Base-by-base conservation (phyloP, 2,113 vertebrate species). In the Mola mola region DNA sequence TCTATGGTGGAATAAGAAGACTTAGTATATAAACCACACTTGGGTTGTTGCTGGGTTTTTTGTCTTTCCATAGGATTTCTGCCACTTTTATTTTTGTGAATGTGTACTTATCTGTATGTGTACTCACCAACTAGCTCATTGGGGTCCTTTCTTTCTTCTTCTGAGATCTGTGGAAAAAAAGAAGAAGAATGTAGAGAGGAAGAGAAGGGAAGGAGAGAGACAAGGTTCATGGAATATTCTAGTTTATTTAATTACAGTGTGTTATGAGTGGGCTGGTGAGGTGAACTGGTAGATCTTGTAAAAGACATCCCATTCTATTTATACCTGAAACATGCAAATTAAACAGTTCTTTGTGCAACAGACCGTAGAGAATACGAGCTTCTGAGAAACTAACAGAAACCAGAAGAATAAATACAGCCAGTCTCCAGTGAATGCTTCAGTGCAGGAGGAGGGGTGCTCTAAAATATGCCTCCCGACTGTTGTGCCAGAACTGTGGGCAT, bases 71-170 rank as follows among this genome's bases (percentile, higher is more conserved):
- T 9, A 29, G 28, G 28, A 29, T 29, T 29, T 29, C 2, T 29
- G 6, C 28, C 6, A 29, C 28, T 29, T 9, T 29, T 2, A 29
- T 9, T 29, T 9, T 29, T 2, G 2, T 29, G 28, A 9, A 7
- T 46, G n/a, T 59, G 31, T 17, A 1, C 19, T 29, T 7, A 9
- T 29, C 8, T 48, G 16, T 19, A 2, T 29, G 15, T 48, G 0
- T 15, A 86, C 96, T 94, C 79, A 98, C 97, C 97, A 70, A 99
- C 97, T 12, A 99, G 87, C 53, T 99, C 97, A 83, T 98, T 95
- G 48, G 97, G 96, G 72, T 99, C 96, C 78, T 91, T 94, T 42
- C 90, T 95, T 77, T 98, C 96, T 40, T 88, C 55, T 68, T 96
- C 95, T n/a, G 89, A 57, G 48, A 93, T 88, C 60, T 99, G 83